Conservation (phyloP, 2,113 vertebrate genomes). For the Proteles cristata region DNA sequence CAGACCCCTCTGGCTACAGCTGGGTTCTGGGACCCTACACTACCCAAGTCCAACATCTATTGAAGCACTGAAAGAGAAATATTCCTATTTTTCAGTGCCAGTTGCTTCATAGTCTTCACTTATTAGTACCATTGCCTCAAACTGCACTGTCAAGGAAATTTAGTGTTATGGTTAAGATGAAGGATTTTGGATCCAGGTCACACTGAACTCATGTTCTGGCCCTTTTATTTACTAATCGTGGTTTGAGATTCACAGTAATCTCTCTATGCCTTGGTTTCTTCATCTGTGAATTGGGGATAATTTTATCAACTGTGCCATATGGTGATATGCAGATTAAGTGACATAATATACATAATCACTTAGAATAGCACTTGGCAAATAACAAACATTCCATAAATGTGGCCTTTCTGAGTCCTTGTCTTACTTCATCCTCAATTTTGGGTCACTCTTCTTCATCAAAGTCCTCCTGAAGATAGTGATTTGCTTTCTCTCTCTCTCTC, state of each 20-base stretch:
- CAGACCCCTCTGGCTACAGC: neutral
- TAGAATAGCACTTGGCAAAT: neutral
- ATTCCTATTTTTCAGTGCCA: neutral
- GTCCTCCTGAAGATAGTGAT: neutral
- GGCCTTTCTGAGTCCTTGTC: neutral
- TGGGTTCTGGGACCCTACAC: neutral
- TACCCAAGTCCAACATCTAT: neutral
- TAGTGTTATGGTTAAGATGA: neutral
- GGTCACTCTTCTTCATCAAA: neutral
- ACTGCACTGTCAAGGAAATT: neutral
- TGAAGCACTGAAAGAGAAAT: neutral
- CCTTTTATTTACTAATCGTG: neutral
- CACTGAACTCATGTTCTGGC: neutral
- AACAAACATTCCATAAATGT: accelerated
- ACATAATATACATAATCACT: neutral
- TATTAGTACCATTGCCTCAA: neutral
- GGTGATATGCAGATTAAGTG: neutral
- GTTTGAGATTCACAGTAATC: neutral
- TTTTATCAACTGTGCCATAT: neutral
- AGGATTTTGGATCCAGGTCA: neutral
- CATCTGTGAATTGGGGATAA: neutral
- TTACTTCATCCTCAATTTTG: neutral
- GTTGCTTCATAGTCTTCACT: neutral
- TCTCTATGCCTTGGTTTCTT: neutral
- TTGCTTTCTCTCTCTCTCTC: neutral